phyloP scores from a whole-genome alignment of 2,888 invertebrate species.

The Ormyrus labotus region DNA sequence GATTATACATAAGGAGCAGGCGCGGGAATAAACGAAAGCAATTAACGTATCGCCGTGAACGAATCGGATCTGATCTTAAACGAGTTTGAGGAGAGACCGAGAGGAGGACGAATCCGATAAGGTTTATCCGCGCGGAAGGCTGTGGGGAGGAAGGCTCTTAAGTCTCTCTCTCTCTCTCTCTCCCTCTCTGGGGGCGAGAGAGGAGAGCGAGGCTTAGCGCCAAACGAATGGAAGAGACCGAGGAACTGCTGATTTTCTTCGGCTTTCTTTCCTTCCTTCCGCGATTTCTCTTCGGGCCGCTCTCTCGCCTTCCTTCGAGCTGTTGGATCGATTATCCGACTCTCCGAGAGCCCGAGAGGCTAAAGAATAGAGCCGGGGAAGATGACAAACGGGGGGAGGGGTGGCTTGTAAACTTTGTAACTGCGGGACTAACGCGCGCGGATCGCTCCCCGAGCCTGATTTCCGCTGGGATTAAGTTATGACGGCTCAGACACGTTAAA shows the following conservation, averaged over 20 bases:
- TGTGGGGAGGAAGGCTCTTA: background rate
- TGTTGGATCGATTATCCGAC: constrained; percentile 8
- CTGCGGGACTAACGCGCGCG: constrained; percentile 4
- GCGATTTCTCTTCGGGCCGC: background rate
- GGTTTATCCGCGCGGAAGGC: constrained; percentile 8
- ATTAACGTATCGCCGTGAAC: constrained; percentile 22
- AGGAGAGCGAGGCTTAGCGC: background rate
- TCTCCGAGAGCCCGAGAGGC: background rate
- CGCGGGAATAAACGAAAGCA: background rate
- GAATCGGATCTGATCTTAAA: constrained; percentile 14
- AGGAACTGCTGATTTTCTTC: constrained; percentile 3
- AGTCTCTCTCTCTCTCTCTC: constrained; percentile 1
- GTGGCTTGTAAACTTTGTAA: constrained; percentile 41
- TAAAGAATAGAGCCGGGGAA: constrained; percentile 3
- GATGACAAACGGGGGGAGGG: background rate
- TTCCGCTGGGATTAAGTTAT: background rate
- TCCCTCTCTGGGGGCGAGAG: background rate
- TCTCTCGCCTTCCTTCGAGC: background rate
- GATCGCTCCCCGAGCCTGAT: background rate
- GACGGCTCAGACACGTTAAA: no score
- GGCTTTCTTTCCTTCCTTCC: background rate
- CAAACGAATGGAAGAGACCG: constrained; percentile 5
- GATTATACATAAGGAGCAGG: background rate
- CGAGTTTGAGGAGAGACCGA: constrained; percentile 28
- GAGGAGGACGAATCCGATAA: constrained; percentile 24